These are phyloP conservation scores for Drosophila leontia DNA, from an alignment of 1,140 invertebrate species.

Conservation along the genomic window DNA sequence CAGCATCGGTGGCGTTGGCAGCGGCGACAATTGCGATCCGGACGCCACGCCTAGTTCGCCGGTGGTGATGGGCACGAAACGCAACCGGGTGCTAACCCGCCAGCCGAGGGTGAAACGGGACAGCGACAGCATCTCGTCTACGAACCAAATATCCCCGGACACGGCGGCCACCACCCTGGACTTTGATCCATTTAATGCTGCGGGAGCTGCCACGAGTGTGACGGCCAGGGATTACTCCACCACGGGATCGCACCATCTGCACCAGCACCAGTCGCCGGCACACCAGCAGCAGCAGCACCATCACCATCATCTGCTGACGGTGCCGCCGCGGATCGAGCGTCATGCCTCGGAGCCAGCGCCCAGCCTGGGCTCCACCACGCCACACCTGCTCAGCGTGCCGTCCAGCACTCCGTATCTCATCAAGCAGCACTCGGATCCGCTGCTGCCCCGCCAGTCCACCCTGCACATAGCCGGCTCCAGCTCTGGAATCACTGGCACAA, in stretches of 20 bases:
- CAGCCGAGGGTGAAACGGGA: constrained; percentile 89
- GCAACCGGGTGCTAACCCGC: constrained; percentile 88
- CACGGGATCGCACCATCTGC: constrained; percentile 60
- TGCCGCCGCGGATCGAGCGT: constrained; percentile 86
- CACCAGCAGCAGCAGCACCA: constrained; percentile 43
- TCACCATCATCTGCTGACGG: constrained; percentile 75
- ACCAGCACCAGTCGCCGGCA: constrained; percentile 36
- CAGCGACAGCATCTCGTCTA: constrained; percentile 85
- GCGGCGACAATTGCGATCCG: constrained; percentile 44
- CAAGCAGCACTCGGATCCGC: constrained; percentile 89
- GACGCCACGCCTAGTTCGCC: constrained; percentile 50
- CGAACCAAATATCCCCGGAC: constrained; percentile 86
- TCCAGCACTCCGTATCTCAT: constrained; percentile 86
- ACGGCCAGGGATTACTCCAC: constrained; percentile 71
- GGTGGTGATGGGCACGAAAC: constrained; percentile 86
- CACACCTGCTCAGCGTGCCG: constrained; percentile 88
- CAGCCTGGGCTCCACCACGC: constrained; percentile 77
- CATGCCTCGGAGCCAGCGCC: constrained; percentile 87
- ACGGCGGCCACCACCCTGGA: constrained; percentile 75
- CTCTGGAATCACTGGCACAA: constrained; percentile 72
- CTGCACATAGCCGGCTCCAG: constrained; percentile 75
- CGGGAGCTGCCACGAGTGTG: constrained; percentile 56
- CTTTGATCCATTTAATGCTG: constrained; percentile 85
- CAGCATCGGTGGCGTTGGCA: constrained; percentile 40
- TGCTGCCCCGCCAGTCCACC: constrained; percentile 86